Conservation (phyloP, 2,797 vertebrate genomes). For the Holocentrus rufus region DNA sequence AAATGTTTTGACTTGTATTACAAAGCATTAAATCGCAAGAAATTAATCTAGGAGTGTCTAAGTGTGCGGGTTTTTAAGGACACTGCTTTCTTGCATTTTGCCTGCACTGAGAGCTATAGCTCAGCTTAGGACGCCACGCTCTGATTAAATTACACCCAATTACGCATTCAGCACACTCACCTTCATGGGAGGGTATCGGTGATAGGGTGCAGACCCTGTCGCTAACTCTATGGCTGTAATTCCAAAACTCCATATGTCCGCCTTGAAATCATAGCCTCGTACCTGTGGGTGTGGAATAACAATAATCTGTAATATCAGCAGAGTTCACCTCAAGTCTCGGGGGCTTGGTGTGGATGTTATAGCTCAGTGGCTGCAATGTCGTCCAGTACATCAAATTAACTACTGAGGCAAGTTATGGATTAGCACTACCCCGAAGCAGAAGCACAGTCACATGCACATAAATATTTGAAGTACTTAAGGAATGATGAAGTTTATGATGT, state of each 20-base stretch:
- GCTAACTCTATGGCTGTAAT: slow-evolving; percentile 98
- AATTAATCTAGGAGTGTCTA: no score
- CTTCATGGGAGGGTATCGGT: slow-evolving; percentile 99
- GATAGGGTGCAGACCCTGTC: slow-evolving; percentile 96
- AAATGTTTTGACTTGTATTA: no score
- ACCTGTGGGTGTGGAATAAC: slow-evolving; percentile 81
- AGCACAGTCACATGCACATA: slow-evolving; percentile 7
- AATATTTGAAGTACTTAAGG: background rate
- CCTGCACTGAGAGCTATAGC: background rate
- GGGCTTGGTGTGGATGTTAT: background rate
- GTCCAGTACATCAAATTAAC: background rate
- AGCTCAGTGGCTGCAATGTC: background rate
- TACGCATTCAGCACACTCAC: slow-evolving; percentile 73
- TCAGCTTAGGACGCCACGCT: background rate
- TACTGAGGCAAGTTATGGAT: background rate
- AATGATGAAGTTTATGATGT: background rate
- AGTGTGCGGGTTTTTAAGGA: background rate
- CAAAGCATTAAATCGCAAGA: no score
- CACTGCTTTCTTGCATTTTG: background rate
- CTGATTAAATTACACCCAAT: slow-evolving; percentile 6
- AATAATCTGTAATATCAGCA: background rate
- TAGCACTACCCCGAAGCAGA: background rate
- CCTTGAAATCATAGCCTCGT: slow-evolving; percentile 99
- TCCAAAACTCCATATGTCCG: slow-evolving; percentile 99
- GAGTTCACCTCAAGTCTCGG: background rate